Conservation (phyloP, 53 echinoderm and acorn worm species). For the Patiria pectinifera region DNA sequence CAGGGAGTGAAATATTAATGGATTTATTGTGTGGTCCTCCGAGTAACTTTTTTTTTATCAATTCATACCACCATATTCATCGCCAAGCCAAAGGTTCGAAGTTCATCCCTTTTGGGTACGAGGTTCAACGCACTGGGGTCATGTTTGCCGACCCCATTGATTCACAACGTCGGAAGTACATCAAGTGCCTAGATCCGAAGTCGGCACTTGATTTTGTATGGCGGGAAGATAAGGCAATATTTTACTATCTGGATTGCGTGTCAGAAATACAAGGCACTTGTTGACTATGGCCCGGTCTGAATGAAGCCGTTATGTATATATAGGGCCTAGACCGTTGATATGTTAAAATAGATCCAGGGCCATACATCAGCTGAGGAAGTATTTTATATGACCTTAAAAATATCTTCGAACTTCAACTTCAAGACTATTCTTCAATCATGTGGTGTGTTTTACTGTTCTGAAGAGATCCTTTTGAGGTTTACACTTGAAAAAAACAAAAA, state of each 20-base stretch:
- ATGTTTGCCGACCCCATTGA: slow-evolving; percentile 9
- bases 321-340: too few relatives aligned
- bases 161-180: not conserved
- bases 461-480: too few relatives aligned
- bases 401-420: too few relatives aligned
- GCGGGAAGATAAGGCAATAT: not conserved
- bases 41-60: not conserved
- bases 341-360: too few relatives aligned
- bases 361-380: too few relatives aligned
- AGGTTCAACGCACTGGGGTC: not conserved
- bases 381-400: too few relatives aligned
- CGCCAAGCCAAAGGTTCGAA: not conserved
- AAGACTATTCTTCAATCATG: too few relatives aligned
- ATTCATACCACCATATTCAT: not conserved
- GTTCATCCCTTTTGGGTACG: not conserved
- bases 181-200: not conserved
- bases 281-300: not conserved
- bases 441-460: too few relatives aligned
- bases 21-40: not conserved
- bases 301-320: not conserved
- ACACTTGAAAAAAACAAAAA: too few relatives aligned
- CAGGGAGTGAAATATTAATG: not conserved
- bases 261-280: not conserved
- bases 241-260: not conserved
- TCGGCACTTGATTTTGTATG: not conserved